Evolutionary conservation across 2,888 invertebrate species (phyloP).

Genomic region (Tipula helvola): DNA sequence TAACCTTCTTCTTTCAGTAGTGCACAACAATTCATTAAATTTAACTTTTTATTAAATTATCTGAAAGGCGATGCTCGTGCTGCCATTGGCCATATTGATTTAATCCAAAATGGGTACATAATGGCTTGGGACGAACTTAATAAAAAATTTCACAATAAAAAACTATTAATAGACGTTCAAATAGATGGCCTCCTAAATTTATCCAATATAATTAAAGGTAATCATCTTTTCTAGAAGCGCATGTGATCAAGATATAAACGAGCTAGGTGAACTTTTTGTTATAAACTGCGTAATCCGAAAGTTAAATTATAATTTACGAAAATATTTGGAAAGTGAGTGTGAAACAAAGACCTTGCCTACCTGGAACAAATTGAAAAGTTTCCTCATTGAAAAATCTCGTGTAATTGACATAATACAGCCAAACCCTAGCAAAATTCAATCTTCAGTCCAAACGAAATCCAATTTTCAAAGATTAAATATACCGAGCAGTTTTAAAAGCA

Average conservation of each 20-base stretch:
- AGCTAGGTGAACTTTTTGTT: not conserved
- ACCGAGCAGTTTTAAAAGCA: not conserved
- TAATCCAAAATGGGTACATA: not conserved
- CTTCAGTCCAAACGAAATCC: not conserved
- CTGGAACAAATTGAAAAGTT: not conserved
- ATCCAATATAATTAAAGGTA: not conserved
- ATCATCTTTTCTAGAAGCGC: too few species aligned
- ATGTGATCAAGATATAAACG: not conserved
- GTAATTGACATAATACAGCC: not conserved
- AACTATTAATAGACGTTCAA: not conserved
- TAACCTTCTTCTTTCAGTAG: too few species aligned
- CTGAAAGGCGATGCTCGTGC: too few species aligned
- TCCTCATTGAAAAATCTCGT: not conserved
- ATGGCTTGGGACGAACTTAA: not conserved
- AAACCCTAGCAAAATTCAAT: not conserved
- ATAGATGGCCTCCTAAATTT: not conserved
- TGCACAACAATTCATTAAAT: too few species aligned
- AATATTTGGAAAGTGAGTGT: not conserved
- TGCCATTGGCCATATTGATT: too few species aligned
- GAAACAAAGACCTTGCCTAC: not conserved
- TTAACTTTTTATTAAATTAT: too few species aligned
- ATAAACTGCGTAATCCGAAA: not conserved
- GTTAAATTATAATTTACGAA: not conserved
- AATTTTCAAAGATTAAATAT: not conserved
- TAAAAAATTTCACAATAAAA: not conserved